Evolutionary conservation across 2,797 vertebrate genomes (phyloP).

Genomic region (Ispidina lecontei): DNA sequence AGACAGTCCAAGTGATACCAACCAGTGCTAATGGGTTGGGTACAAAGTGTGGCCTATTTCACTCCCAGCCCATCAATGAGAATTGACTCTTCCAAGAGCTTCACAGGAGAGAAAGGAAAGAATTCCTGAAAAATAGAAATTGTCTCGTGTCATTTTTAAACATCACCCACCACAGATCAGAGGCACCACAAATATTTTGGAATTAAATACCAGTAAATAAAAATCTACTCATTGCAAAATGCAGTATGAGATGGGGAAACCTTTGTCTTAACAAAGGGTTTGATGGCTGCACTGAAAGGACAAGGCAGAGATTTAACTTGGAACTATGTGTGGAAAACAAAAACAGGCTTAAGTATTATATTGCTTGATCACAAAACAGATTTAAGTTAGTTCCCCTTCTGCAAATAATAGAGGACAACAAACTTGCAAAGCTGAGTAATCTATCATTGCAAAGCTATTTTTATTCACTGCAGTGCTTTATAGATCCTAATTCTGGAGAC

Average conservation of each 20-base stretch:
- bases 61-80: not conserved
- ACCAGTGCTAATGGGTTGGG: not conserved
- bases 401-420: not conserved
- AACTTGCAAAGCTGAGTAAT: not conserved
- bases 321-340: not conserved
- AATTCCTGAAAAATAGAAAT: not conserved
- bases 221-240: not conserved
- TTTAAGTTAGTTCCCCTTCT: not conserved
- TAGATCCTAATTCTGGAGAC: not conserved
- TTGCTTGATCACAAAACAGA: not conserved
- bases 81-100: not conserved
- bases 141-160: not conserved
- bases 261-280: not conserved
- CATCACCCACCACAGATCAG: not conserved
- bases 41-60: not conserved
- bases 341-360: not conserved
- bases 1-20: not conserved
- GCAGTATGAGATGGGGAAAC: not conserved
- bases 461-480: not conserved
- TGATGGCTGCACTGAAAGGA: not conserved
- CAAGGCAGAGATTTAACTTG: not conserved
- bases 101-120: not conserved
- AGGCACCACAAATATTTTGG: not conserved
- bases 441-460: not conserved
- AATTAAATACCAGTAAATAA: not conserved